Evolutionary conservation across 2,113 vertebrate species (phyloP).

Genomic region (Tetrao urogallus): DNA sequence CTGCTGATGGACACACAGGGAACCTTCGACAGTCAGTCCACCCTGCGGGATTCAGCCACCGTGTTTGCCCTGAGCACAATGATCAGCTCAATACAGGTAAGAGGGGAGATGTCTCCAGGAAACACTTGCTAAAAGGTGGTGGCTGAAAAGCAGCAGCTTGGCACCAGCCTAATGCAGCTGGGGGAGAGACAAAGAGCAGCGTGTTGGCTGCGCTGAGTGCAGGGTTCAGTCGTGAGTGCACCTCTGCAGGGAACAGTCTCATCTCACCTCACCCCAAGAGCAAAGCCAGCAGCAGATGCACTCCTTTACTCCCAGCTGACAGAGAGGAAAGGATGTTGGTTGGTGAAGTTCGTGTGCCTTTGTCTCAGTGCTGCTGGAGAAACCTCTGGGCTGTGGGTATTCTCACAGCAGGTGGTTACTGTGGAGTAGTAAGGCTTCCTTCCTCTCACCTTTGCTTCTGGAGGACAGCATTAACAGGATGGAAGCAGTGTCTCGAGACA

Average conservation of each 20-base stretch:
- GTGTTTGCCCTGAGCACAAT: constrained; percentile 99
- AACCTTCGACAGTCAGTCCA: constrained; percentile 98
- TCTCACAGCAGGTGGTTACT: not conserved
- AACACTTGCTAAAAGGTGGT: not conserved
- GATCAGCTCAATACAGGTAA: constrained; percentile 99
- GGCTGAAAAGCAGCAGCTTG: not conserved
- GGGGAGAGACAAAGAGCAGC: not conserved
- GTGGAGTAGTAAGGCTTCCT: not conserved
- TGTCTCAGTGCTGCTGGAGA: not conserved
- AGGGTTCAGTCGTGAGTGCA: not conserved
- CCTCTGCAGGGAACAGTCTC: not conserved
- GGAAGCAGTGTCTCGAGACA: not conserved
- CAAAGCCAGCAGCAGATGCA: not conserved
- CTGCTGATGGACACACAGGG: constrained; percentile 98
- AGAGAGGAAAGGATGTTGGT: not conserved
- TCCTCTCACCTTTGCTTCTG: not conserved
- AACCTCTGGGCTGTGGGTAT: not conserved
- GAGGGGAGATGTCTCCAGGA: not conserved
- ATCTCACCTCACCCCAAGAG: not conserved
- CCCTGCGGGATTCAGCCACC: constrained; percentile 94
- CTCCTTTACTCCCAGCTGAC: not conserved
- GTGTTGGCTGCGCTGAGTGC: not conserved
- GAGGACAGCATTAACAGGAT: not conserved
- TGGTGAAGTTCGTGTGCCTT: not conserved
- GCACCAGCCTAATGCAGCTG: not conserved